Conservation (phyloP, 2,113 vertebrate species). For the Phyllostomus discolor region DNA sequence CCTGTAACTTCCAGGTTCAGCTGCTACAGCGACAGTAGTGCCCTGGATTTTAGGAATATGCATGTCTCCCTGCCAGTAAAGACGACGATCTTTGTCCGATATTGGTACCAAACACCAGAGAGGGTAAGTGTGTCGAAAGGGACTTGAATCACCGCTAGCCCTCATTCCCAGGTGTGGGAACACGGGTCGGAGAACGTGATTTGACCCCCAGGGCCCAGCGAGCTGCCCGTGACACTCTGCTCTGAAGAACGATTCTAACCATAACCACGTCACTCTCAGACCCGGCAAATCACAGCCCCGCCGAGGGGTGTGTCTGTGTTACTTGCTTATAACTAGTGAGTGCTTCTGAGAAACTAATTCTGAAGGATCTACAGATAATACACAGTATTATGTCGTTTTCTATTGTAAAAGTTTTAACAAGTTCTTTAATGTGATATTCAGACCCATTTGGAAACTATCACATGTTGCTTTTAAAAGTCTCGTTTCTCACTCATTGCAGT, state of each 20-base stretch:
- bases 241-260: not conserved
- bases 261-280: not conserved
- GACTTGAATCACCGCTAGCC: not conserved
- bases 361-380: not conserved
- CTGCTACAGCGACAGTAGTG: not conserved
- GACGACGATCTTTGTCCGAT: not conserved
- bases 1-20: not conserved
- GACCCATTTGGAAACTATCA: not conserved
- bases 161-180: not conserved
- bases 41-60: not conserved
- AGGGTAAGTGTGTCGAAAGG: not conserved
- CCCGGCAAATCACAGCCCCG: not conserved
- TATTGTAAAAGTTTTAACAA: not conserved
- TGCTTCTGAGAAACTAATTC: not conserved
- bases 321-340: not conserved
- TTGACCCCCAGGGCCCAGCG: not conserved
- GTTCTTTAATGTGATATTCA: constrained; percentile 3
- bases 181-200: not conserved
- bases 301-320: not conserved
- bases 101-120: not conserved
- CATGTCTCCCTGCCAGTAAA: not conserved
- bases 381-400: not conserved
- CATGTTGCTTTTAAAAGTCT: not conserved
- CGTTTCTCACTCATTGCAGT: not conserved
- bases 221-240: not conserved